These are phyloP conservation scores for Taurulus bubalis DNA, from an alignment of 2,113 vertebrate genomes.

Conservation along the genomic window DNA sequence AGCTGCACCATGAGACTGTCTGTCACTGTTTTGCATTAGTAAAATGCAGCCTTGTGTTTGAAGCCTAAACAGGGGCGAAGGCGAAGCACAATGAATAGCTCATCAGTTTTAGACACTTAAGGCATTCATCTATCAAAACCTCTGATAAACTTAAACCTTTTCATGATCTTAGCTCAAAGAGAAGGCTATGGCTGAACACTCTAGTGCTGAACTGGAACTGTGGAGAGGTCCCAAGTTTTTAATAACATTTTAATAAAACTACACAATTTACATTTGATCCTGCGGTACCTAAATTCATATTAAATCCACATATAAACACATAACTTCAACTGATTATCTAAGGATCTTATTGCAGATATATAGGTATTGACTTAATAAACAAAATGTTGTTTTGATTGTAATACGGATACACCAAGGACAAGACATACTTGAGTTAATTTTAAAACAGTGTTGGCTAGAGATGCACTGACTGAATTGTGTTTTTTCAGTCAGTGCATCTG, in stretches of 20 bases:
- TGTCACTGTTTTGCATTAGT: conserved; percentile 31
- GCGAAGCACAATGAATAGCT: conserved; percentile 51
- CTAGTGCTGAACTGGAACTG: conserved; percentile 7
- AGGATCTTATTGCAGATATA: not conserved
- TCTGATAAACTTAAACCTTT: conserved; percentile 35
- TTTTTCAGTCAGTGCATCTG: too few species aligned
- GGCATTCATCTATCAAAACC: conserved; percentile 51
- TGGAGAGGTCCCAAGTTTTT: not conserved
- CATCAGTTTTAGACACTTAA: conserved; percentile 57
- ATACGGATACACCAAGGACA: not conserved
- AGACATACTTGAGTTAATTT: not conserved
- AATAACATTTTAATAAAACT: not conserved
- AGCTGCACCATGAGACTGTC: conserved; percentile 14
- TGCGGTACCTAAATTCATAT: not conserved
- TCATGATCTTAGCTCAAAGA: conserved; percentile 37
- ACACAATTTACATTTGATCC: not conserved
- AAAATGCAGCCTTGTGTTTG: conserved; percentile 41
- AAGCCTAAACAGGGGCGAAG: conserved; percentile 48
- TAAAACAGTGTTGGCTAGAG: not conserved
- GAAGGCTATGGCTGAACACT: conserved; percentile 31
- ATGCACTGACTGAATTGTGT: not conserved
- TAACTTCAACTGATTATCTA: not conserved
- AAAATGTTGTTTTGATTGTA: too few species aligned
- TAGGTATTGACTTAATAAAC: not conserved
- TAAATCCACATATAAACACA: not conserved